Base-by-base conservation (phyloP, 37 sponge, comb jelly and placozoan species). In the Theonella swinhoei region DNA sequence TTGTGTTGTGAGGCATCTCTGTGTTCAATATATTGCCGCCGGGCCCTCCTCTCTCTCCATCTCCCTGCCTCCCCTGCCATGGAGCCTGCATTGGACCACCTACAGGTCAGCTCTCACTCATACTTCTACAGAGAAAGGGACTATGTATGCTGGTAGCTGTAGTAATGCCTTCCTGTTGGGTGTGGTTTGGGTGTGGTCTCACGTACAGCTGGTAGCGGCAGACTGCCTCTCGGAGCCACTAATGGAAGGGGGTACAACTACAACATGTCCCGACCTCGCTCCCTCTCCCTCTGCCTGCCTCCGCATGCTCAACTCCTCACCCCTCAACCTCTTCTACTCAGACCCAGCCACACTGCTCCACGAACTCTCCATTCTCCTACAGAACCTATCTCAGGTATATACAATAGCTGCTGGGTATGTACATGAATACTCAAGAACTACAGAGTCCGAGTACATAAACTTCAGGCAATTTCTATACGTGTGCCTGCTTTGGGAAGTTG, bases 11-110 rank as follows among this genome's bases (percentile, higher is more conserved):
- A 96, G 82, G 42, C 62, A 4, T 62, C 85, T 0, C 86, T 92
- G 9, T 59, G 74, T 58, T 76, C 58, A 78, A 75, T 92, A 83
- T 92, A 92, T 83, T 96, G 93, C 58, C 82, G 94, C n/a, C 42
- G 72, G 54, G 89, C 90, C 24, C 76, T 95, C 58, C 83, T 93
- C 34, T 20, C 67, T 17, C 47, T 88, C 3, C 43, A 68, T 5
- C 30, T 66, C 11, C 22, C 77, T 60, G 17, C 72, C 38, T 11
- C 42, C 2, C 25, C 72, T 72, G 72, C 36, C 32, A 40, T 32
- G 24, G 72, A 70, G 2, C 26, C 62, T 33, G 3, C 74, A 0
- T 7, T 85, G 5, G 36, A 70, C n/a, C 63, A 86, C 37, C 73
- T 79, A 47, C 54, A 47, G 54, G 54, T 47, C 7, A 17, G 54